Evolutionary conservation across 2,888 invertebrate genomes (phyloP).

Genomic region (Dimorphilus gyrociliatus): DNA sequence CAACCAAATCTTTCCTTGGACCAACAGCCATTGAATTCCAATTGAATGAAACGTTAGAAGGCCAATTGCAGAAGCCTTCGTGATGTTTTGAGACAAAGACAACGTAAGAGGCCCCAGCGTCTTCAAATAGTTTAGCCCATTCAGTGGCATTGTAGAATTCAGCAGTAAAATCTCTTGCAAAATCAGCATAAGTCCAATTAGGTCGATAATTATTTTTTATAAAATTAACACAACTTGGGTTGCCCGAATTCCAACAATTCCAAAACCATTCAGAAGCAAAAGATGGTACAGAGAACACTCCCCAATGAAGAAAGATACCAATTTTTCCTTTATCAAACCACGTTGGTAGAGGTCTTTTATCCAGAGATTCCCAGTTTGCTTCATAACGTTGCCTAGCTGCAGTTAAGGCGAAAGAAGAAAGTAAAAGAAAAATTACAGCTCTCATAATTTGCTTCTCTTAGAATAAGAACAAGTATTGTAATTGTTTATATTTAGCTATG

Average conservation of each 20-base stretch:
- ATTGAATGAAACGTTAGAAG: slow-evolving; percentile 55
- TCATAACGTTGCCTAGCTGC: no score
- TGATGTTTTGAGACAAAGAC: slow-evolving; percentile 68
- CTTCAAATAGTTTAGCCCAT: slow-evolving; percentile 61
- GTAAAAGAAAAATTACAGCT: no score
- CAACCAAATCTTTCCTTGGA: slow-evolving; percentile 54
- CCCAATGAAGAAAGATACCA: slow-evolving; percentile 80
- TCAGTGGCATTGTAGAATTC: slow-evolving; percentile 63
- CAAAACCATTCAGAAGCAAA: slow-evolving; percentile 72
- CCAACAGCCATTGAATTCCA: slow-evolving; percentile 64
- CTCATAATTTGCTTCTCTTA: no score
- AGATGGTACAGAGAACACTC: slow-evolving; percentile 72
- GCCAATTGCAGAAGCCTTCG: slow-evolving; percentile 62
- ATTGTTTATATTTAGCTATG: no score
- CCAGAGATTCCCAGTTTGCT: slow-evolving; percentile 64
- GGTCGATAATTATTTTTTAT: slow-evolving; percentile 65
- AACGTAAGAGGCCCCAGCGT: slow-evolving; percentile 66
- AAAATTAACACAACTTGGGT: slow-evolving; percentile 39
- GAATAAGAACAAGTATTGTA: no score
- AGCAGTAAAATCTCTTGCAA: slow-evolving; percentile 60
- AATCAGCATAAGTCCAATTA: slow-evolving; percentile 69
- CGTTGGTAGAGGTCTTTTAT: slow-evolving; percentile 55
- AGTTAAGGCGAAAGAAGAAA: no score
- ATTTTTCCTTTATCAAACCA: slow-evolving; percentile 77
- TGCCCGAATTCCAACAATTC: slow-evolving; percentile 48